Percentiles rank a stretch among this genome's conserved stretches.
These are phyloP conservation scores for Pemphredon lugubris DNA, from an alignment of 2,888 invertebrate genomes.

Conservation along the genomic window DNA sequence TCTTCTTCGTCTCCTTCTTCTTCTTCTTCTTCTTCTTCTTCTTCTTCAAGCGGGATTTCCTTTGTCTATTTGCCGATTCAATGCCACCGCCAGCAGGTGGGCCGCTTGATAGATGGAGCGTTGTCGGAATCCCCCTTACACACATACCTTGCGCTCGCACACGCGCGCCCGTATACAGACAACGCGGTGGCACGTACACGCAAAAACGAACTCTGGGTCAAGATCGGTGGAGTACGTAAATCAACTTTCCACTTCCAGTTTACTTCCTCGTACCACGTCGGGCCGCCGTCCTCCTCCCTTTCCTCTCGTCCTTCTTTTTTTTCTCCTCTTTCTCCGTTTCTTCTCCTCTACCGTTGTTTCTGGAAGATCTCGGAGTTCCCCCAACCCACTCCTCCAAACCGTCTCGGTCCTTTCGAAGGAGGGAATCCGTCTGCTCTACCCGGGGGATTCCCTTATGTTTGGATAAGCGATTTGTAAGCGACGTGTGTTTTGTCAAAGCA, in stretches of 20 bases:
- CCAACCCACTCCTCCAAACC: not conserved
- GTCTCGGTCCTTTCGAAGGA: not conserved
- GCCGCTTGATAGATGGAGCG: conserved; percentile 65
- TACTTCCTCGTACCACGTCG: conserved; percentile 48
- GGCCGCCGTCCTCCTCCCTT: conserved; percentile 1
- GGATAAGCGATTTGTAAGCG: conserved; percentile 2
- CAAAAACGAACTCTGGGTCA: conserved; percentile 65
- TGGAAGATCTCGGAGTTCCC: too few species aligned
- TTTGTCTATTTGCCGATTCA: conserved; percentile 64
- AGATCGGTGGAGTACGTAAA: conserved; percentile 71
- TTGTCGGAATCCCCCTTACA: conserved; percentile 52
- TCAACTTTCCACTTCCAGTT: conserved; percentile 66
- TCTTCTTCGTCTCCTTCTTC: not conserved
- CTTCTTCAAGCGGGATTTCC: conserved; percentile 43
- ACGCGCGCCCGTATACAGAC: conserved; percentile 18
- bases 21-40: conserved; percentile 1
- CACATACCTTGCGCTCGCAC: conserved; percentile 6
- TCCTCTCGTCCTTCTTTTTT: not conserved
- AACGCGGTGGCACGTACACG: conserved; percentile 29
- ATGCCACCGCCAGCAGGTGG: conserved; percentile 65
- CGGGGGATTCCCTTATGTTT: conserved; percentile 18
- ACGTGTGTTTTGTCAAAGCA: not conserved
- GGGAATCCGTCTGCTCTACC: not conserved
- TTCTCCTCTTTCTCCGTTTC: conserved; percentile 8
- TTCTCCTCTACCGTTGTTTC: conserved; percentile 15